Conservation (phyloP, 1,140 invertebrate genomes). For the Tetramorium alpestre region DNA sequence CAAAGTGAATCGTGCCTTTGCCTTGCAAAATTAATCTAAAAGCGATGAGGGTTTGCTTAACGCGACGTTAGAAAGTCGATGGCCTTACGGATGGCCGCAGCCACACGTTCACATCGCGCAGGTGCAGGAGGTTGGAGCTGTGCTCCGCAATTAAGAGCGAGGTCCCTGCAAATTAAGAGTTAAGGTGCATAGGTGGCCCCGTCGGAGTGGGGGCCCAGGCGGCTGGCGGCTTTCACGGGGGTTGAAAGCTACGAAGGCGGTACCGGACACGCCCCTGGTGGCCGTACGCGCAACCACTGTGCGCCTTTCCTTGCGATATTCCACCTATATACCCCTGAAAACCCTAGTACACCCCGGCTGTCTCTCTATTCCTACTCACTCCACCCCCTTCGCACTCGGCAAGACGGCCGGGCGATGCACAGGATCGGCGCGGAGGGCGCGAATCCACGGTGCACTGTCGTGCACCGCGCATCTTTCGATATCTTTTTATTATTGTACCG, state of each 20-base stretch:
- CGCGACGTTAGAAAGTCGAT: slow-evolving; percentile 47
- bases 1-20: neutral
- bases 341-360: slow-evolving; percentile 74
- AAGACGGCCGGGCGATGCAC: slow-evolving; percentile 65
- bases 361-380: slow-evolving; percentile 76
- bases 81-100: slow-evolving; percentile 67
- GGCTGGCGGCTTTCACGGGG: slow-evolving; percentile 77
- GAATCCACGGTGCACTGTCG: slow-evolving; percentile 55
- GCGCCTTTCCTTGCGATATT: slow-evolving; percentile 80
- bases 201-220: slow-evolving; percentile 66
- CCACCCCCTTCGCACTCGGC: slow-evolving; percentile 69
- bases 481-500: slow-evolving; percentile 63
- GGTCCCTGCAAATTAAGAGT: slow-evolving; percentile 80
- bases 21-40: slow-evolving; percentile 57
- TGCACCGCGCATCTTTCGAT: slow-evolving; percentile 49
- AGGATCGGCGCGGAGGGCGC: slow-evolving; percentile 68
- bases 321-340: slow-evolving; percentile 76
- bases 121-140: slow-evolving; percentile 72
- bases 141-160: slow-evolving; percentile 79
- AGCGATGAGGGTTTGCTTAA: slow-evolving; percentile 59
- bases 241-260: slow-evolving; percentile 79
- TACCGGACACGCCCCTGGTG: slow-evolving; percentile 83
- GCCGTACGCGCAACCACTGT: slow-evolving; percentile 81
- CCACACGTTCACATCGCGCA: slow-evolving; percentile 69
- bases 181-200: slow-evolving; percentile 81